phyloP scores from a whole-genome alignment of 2,888 invertebrate species.

The Mythimna pallens region DNA sequence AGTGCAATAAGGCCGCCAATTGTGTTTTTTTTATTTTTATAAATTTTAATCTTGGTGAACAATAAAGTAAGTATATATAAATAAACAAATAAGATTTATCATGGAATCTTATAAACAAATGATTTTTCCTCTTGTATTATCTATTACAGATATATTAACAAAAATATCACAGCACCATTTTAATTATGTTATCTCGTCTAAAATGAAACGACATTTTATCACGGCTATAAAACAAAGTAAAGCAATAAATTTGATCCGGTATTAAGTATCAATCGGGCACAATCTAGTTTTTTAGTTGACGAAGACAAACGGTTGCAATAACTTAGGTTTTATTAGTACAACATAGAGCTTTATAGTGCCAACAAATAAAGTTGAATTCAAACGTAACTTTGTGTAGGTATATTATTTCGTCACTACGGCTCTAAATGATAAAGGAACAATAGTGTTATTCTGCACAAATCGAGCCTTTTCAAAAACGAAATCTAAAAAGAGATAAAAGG shows the following conservation, averaged over 20 bases:
- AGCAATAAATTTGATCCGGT: constrained; percentile 47
- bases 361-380: background rate
- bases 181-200: constrained; percentile 35
- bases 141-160: background rate
- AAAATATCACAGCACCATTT: constrained; percentile 10
- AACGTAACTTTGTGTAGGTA: background rate
- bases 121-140: background rate
- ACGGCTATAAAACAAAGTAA: constrained; percentile 48
- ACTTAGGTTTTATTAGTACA: constrained; percentile 44
- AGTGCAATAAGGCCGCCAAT: too few species aligned
- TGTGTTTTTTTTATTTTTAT: too few species aligned
- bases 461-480: too few species aligned
- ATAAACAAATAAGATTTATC: too few species aligned
- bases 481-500: too few species aligned
- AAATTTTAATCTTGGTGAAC: too few species aligned
- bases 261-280: constrained; percentile 25
- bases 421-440: background rate
- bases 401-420: background rate
- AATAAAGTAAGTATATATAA: too few species aligned
- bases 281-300: constrained; percentile 46
- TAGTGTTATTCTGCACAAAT: too few species aligned
- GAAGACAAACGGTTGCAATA: constrained; percentile 35
- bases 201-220: constrained; percentile 49
- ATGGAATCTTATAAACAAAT: background rate
- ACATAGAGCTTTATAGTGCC: constrained; percentile 21